Base-by-base conservation (phyloP, 2,888 invertebrate species). In the Thysanoteuthis rhombus region DNA sequence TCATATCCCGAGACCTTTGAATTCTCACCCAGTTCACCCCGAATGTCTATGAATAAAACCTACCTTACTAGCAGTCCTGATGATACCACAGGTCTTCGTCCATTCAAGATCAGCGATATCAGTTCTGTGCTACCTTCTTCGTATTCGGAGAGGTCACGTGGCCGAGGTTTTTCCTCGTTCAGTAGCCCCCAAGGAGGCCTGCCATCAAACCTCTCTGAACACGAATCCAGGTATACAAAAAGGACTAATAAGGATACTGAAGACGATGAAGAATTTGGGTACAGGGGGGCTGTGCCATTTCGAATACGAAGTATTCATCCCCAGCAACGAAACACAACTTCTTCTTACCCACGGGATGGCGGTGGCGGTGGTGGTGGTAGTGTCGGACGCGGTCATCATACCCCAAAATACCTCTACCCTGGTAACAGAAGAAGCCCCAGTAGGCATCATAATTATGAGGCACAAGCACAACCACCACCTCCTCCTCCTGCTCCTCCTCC, bases 51-150 rank as follows among this genome's bases (percentile, higher is more conserved):
- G 40, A 92, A 92, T 45, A 93, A 93, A 25, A 93, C 94, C 38
- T 93, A 92, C 91, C 92, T 94, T 38, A 93, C 94, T 4, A 91
- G 93, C 39, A 92, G 93, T 52, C 92, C 94, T 38, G 94, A 94
- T 52, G 90, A 93, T 94, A 90, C 94, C 93, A 93, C 89, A 42
- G 94, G 94, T n/a, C 92, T 94, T 45, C 94, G 93, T n/a, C 95
- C 95, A 38, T 95, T 95, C 89, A 94, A 94, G 40, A 93, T 95
- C 8, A 94, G 94, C 93, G 96, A 96, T 94, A 95, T 96, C 93
- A 96, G 96, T 93, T 96, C 96, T 38, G 96, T 96, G n/a, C 94
- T 96, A 93, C 96, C 96, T 58, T 94, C 92, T 90, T 93, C 92
- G 92, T 92, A 75, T 93, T 93, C 93, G 75, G 93, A 75, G 58